Base-by-base conservation (phyloP, 2,113 vertebrate species). In the Oncorhynchus masou region DNA sequence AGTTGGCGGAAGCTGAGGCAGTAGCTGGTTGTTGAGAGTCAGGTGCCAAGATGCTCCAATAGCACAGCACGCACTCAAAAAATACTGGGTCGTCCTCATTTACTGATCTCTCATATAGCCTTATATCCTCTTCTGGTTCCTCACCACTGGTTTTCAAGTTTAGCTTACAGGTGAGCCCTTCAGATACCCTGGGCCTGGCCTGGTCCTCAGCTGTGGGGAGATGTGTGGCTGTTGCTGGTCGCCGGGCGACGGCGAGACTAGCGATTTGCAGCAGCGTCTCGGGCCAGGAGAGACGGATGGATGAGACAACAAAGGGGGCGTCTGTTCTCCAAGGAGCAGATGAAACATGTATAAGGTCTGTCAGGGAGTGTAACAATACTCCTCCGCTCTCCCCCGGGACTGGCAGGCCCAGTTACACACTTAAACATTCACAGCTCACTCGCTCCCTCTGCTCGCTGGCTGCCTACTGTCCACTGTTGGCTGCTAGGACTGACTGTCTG, bases 331-430 rank as follows among this genome's bases (percentile, higher is more conserved):
- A 87, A 75, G 84, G 45, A 86, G 84, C 81, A 69, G 91, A 87
- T 89, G 84, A 93, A 94, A 94, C 93, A 90, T 88, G 80, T 84
- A 83, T 94, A 88, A 93, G 94, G 93, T 80, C 94, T 88, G 91
- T 90, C 87, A 79, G 91, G 85, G 25, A 84, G 84, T 68, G 92
- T 87, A 92, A 93, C 91, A 88, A 82, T 84, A 91, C 93, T 71
- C 90, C 89, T 76, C 71, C 51, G 74, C 84, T 88, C 87, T 91
- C 89, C 83, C 27, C 29, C 60, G 80, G 77, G 91, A 83, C 85
- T 5, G 79, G 80, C 78, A 77, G 91, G 65, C 88, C 77, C 74
- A 81, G 85, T 93, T 91, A 59, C 20, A 71, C 48, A n/a, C 64
- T 25, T 68, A 84, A 88, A 78, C 76, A 79, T 73, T 60, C 78